Base-by-base conservation (phyloP, 2,888 invertebrate genomes). In the Nowickia ferox region DNA sequence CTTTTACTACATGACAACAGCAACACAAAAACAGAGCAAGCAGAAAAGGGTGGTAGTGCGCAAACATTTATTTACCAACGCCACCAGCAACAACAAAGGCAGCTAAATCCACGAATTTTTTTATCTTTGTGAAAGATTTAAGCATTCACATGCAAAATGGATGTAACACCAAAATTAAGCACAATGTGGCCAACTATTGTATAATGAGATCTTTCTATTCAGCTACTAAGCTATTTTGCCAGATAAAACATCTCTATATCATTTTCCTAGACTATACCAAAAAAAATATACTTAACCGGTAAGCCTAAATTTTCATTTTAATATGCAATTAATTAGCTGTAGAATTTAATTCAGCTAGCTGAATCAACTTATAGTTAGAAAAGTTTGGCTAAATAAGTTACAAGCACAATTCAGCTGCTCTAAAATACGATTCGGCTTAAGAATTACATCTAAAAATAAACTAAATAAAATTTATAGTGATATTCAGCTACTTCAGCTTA, bases 21-120 rank as follows among this genome's bases (percentile, higher is more conserved):
- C 72, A 80, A 74, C 72, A 63, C 30, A n/a, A 79, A 65, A 80
- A 48, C 57, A 51, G 65, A 65, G 66, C 61, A 82, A 57, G 42
- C 59, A 46, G 15, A 69, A 74, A 77, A 74, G 81, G 84, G 84
- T 85, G 81, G 84, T 66, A 69, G 63, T 81, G 84, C 84, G 81
- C 84, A 85, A 85, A 85, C 80, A 85, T 81, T 74, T 85, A 77
- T 85, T 74, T 72, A 63, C 80, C 66, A 65, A 57, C 57, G 46
- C 48, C 46, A 44, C 42, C n/a, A 71, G 13, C 51, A 79, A 19
- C 57, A 68, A 0, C 57, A 55, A 57, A 38, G 53, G n/a, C 72
- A 61, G 15, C 72, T 19, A 65, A 48, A 61, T 4, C 13, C 40
- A 48, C 48, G n/a, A 30, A 9, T 30, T 30, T 30, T 30, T 30